These are phyloP conservation scores for Ophion slaviceki DNA, from an alignment of 2,888 invertebrate species.

Conservation along the genomic window DNA sequence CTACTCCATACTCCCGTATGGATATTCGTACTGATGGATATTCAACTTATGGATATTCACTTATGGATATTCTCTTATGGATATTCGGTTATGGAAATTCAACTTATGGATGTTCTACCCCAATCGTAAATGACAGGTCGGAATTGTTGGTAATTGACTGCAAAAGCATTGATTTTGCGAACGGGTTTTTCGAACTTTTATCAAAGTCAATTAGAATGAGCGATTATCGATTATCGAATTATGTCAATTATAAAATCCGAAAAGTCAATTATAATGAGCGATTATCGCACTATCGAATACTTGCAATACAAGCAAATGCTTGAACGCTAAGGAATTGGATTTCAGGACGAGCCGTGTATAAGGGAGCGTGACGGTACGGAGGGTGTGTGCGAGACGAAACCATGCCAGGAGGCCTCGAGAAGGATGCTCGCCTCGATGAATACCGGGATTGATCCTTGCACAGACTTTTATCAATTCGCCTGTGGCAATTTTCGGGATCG, in stretches of 20 bases:
- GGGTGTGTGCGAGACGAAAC: conserved; percentile 79
- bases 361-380: conserved; percentile 79
- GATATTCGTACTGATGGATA: too few species aligned
- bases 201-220: not conserved
- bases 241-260: not conserved
- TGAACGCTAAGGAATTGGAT: conserved; percentile 43
- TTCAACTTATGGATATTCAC: too few species aligned
- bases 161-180: too few species aligned
- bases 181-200: too few species aligned
- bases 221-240: not conserved
- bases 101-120: too few species aligned
- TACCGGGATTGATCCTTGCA: conserved; percentile 82
- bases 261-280: not conserved
- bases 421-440: conserved; percentile 81
- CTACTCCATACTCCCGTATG: too few species aligned
- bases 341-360: conserved; percentile 82
- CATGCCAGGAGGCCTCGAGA: conserved; percentile 81
- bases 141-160: too few species aligned
- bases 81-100: too few species aligned
- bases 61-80: too few species aligned
- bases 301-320: not conserved
- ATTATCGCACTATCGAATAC: not conserved
- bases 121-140: too few species aligned
- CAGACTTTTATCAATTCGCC: conserved; percentile 84
- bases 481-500: conserved; percentile 82